Evolutionary conservation across 2,113 vertebrate genomes (phyloP).

Genomic region (Epinephelus lanceolatus): DNA sequence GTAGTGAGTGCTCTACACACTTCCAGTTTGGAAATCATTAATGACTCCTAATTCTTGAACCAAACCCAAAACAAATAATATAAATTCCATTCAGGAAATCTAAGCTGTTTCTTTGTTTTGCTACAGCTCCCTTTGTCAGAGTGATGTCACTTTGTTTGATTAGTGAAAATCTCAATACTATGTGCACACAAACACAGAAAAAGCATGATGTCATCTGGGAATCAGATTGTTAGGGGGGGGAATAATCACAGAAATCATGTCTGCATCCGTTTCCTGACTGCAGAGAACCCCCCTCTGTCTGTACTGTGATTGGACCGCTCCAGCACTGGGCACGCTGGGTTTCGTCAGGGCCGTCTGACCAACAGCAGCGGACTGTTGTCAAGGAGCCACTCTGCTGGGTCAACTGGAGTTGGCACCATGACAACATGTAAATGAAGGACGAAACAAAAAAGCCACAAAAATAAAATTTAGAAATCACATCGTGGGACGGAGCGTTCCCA

Average conservation of each 20-base stretch:
- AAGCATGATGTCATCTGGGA: slow-evolving; percentile 62
- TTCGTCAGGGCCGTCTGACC: slow-evolving; percentile 43
- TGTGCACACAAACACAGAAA: slow-evolving; percentile 8
- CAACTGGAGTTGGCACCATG: not conserved
- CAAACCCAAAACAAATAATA: not conserved
- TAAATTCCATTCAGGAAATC: not conserved
- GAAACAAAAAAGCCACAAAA: not conserved
- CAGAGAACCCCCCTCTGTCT: slow-evolving; percentile 51
- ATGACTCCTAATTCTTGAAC: slow-evolving; percentile 1
- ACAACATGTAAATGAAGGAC: slow-evolving; percentile 25
- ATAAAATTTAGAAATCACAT: not conserved
- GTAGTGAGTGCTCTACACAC: not conserved
- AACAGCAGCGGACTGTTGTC: slow-evolving; percentile 32
- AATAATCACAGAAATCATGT: slow-evolving; percentile 20
- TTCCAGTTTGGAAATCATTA: not conserved
- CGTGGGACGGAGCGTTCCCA: slow-evolving; percentile 19
- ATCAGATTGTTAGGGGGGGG: slow-evolving; percentile 29
- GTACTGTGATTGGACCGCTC: slow-evolving; percentile 53
- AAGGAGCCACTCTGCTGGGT: slow-evolving; percentile 27
- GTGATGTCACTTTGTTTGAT: slow-evolving; percentile 14
- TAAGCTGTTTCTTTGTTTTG: not conserved
- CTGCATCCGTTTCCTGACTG: slow-evolving; percentile 28
- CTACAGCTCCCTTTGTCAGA: not conserved
- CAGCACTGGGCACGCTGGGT: slow-evolving; percentile 23
- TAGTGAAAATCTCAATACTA: not conserved